These are phyloP conservation scores for silkworm (Bombyx mori) DNA, from an alignment of 1,140 invertebrate species.

Conservation along the genomic window DNA sequence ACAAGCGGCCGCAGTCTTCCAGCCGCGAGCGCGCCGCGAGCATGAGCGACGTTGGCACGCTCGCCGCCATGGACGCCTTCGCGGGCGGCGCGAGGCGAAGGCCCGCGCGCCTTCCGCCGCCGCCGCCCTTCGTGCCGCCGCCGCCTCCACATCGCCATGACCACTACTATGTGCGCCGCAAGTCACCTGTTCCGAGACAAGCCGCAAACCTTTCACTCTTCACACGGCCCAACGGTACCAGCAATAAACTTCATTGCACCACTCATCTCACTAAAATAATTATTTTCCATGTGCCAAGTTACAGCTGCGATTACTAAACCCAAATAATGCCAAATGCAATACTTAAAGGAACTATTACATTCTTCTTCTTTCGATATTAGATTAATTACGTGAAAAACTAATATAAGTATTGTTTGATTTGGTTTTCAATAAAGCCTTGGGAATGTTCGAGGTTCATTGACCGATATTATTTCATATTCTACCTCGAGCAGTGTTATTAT, in stretches of 20 bases:
- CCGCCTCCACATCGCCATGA: slow-evolving; percentile 62
- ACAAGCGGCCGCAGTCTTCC: slow-evolving; percentile 71
- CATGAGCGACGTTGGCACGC: slow-evolving; percentile 63
- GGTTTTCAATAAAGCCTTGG: too few relatives aligned
- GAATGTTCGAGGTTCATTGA: too few relatives aligned
- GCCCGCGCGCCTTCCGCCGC: slow-evolving; percentile 57
- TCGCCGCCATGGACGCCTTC: slow-evolving; percentile 68
- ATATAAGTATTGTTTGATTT: too few relatives aligned
- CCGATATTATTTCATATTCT: too few relatives aligned
- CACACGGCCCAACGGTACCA: slow-evolving; percentile 57
- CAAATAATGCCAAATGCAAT: too few relatives aligned
- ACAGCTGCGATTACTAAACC: too few relatives aligned
- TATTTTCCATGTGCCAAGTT: too few relatives aligned
- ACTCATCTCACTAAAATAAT: too few relatives aligned
- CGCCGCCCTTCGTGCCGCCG: slow-evolving; percentile 65
- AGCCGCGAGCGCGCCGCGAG: slow-evolving; percentile 61
- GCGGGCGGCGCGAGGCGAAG: slow-evolving; percentile 66
- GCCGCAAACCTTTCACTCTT: slow-evolving; percentile 56
- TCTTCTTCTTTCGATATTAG: too few relatives aligned
- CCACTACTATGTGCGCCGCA: slow-evolving; percentile 65
- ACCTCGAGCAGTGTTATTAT: too few relatives aligned
- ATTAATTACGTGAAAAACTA: too few relatives aligned
- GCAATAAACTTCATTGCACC: slow-evolving; percentile 10
- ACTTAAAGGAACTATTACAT: too few relatives aligned
- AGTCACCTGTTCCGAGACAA: slow-evolving; percentile 58